These are phyloP conservation scores for Caenorhabditis sp. DNA, from an alignment of 2,888 invertebrate genomes.

Conservation along the genomic window DNA sequence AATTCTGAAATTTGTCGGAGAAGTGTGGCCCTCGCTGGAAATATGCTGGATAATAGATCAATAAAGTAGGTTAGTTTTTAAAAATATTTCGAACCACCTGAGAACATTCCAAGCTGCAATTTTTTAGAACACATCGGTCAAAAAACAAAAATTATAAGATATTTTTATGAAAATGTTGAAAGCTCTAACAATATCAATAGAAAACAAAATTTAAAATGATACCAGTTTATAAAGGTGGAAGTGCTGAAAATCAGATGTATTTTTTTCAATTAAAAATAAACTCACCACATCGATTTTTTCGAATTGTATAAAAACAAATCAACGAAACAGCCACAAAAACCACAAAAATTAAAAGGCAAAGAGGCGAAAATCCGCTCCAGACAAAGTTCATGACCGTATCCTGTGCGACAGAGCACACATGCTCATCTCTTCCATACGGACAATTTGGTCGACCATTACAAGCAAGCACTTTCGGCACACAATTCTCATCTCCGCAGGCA, in stretches of 20 bases:
- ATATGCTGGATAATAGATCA: too few relatives aligned
- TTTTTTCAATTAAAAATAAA: neutral
- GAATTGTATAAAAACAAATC: constrained; percentile 49
- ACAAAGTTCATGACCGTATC: constrained; percentile 42
- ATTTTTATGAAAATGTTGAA: too few relatives aligned
- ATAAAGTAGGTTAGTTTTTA: too few relatives aligned
- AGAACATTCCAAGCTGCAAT: too few relatives aligned
- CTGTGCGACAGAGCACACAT: constrained; percentile 37
- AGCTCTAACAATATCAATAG: neutral
- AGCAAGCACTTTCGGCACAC: constrained; percentile 60
- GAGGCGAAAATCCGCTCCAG: constrained; percentile 52
- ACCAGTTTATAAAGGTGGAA: constrained; percentile 23
- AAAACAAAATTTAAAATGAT: neutral
- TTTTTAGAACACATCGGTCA: too few relatives aligned
- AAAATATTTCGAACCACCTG: too few relatives aligned
- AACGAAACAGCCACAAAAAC: constrained; percentile 50
- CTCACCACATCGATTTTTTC: constrained; percentile 32
- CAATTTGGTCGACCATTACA: constrained; percentile 65
- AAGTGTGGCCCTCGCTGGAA: too few relatives aligned
- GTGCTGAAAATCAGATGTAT: constrained; percentile 10
- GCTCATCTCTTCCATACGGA: constrained; percentile 64
- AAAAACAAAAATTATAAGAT: too few relatives aligned
- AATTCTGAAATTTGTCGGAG: too few relatives aligned
- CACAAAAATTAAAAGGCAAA: constrained; percentile 47
- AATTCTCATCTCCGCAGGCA: constrained; percentile 69